phyloP scores from a whole-genome alignment of 30 jellyfish, hydroid and myxozoan species.

The Hydractinia symbiolongicarpus region DNA sequence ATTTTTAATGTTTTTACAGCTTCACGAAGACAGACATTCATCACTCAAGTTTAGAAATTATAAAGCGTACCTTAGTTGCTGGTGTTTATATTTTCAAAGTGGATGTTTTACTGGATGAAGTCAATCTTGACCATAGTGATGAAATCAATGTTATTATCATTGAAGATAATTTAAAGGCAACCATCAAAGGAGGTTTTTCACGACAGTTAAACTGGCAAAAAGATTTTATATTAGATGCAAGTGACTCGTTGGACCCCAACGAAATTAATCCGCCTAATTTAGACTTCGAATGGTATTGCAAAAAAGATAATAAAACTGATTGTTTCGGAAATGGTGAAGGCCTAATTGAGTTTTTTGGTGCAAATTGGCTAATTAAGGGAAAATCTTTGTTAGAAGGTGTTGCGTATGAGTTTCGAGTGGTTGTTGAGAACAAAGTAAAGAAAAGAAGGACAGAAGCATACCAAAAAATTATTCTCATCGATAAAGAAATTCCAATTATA shows the following conservation, averaged over 20 bases:
- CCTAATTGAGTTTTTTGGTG: constrained; percentile 12
- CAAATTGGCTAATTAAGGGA: constrained; percentile 6
- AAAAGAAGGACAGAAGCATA: not conserved
- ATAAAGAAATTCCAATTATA: constrained; percentile 20
- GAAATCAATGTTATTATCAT: not conserved
- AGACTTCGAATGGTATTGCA: constrained; percentile 27
- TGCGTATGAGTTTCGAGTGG: not conserved
- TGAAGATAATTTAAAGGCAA: constrained; percentile 21
- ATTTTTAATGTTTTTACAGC: not conserved
- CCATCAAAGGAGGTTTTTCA: constrained; percentile 8
- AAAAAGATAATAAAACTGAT: not conserved
- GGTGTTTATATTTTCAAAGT: constrained; percentile 28
- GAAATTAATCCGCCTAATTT: not conserved
- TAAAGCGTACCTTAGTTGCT: constrained; percentile 6
- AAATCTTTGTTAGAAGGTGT: constrained; percentile 15
- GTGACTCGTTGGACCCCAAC: constrained; percentile 22
- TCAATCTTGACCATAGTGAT: constrained; percentile 2
- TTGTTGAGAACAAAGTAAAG: not conserved
- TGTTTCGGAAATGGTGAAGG: constrained; percentile 22
- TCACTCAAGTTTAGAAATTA: constrained; percentile 14
- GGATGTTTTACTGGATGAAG: constrained; percentile 5
- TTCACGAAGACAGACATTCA: not conserved
- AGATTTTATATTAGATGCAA: constrained; percentile 12
- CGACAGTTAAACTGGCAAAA: constrained; percentile 22
- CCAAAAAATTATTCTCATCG: constrained; percentile 1